Percentiles rank a stretch among this genome's conserved stretches.
Conservation (phyloP, 2,113 vertebrate genomes). For the Barnardius zonarius region DNA sequence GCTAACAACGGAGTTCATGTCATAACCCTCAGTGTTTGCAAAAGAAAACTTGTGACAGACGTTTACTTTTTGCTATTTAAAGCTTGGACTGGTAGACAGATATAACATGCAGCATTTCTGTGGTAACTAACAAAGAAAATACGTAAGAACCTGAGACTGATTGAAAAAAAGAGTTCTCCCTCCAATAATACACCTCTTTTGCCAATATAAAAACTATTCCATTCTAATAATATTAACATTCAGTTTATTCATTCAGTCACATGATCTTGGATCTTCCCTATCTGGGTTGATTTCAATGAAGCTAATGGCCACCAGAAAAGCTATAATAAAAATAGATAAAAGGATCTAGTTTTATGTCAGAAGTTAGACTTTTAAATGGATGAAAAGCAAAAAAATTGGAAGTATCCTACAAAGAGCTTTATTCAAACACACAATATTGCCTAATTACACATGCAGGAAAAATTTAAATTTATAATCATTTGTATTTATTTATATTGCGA, state of each 20-base stretch:
- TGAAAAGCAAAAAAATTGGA: neutral
- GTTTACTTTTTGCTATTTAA: neutral
- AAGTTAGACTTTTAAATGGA: neutral
- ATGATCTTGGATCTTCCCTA: neutral
- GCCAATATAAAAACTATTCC: neutral
- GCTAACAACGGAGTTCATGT: neutral
- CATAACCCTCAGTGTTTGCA: neutral
- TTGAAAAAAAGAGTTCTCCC: neutral
- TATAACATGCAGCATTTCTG: neutral
- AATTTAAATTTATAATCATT: neutral
- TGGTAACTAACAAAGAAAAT: neutral
- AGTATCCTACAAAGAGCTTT: neutral
- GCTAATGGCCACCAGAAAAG: neutral
- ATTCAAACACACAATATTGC: neutral
- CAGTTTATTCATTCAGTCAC: neutral
- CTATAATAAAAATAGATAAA: neutral
- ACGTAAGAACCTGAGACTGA: neutral
- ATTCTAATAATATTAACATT: neutral
- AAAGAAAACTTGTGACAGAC: neutral
- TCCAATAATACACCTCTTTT: neutral
- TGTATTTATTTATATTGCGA: neutral
- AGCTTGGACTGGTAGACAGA: neutral
- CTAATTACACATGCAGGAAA: neutral
- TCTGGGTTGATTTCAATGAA: neutral
- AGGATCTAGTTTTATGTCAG: neutral